Evolutionary conservation across 2,797 vertebrate species (phyloP).

Genomic region (Cuculus canorus): DNA sequence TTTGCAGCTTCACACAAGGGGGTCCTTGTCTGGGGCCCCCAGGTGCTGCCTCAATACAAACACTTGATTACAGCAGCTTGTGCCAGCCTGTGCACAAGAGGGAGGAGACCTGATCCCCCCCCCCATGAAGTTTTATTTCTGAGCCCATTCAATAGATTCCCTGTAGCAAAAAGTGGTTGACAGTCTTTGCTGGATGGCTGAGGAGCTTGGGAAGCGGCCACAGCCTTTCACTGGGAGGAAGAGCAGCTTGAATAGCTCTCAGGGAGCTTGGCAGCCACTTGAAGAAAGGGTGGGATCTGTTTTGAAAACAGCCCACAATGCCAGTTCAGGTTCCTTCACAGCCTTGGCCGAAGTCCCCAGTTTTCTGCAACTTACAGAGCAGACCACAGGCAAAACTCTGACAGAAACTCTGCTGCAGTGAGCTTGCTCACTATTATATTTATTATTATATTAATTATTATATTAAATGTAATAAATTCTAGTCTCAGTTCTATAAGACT

Average conservation of each 20-base stretch:
- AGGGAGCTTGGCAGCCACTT: background rate
- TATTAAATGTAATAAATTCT: background rate
- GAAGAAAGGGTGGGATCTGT: conserved; percentile 9
- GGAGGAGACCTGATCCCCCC: background rate
- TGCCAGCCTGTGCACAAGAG: background rate
- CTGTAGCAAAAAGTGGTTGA: conserved; percentile 12
- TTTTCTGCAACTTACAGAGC: background rate
- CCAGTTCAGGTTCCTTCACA: background rate
- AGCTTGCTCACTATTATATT: background rate
- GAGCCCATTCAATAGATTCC: background rate
- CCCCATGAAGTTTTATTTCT: conserved; percentile 34
- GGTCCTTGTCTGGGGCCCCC: conserved; percentile 46
- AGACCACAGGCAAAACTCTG: background rate
- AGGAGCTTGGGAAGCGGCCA: conserved; percentile 53
- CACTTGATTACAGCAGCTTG: conserved; percentile 25
- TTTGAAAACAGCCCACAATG: background rate
- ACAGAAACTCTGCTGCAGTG: background rate
- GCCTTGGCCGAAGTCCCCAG: background rate
- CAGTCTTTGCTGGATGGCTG: background rate
- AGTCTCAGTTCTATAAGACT: background rate
- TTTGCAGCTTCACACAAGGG: background rate
- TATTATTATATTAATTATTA: background rate
- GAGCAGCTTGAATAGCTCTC: conserved; percentile 40
- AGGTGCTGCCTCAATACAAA: conserved; percentile 47
- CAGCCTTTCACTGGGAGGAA: conserved; percentile 35